Evolutionary conservation across 2,113 vertebrate species (phyloP), one percentile per base, ranked within the genome.

Genomic region (Monarcha castaneiventris): DNA sequence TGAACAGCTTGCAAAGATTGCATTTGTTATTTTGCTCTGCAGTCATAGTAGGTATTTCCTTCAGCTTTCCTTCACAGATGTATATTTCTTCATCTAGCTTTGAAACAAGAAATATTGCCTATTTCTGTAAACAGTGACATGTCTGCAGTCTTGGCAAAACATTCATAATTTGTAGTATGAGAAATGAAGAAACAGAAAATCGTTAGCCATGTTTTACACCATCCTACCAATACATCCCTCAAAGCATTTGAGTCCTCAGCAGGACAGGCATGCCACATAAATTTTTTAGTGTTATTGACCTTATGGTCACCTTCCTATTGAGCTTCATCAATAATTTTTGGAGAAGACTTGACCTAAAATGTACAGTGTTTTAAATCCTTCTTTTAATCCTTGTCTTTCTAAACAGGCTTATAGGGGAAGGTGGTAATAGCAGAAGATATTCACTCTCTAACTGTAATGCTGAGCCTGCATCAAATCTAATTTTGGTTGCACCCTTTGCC

Each of bases 151-250:
- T 59, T 92, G 51, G 91, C 21, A 80, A 81, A 29, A 44, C 20
- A 20, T n/a, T 87, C 1, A 11, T 75, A 37, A 84, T 84, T 56
- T 68, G 7, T 61, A 56, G 66, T 87, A 30, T 91, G 62, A 74
- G 55, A 92, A 79, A 87, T 27, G 44, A 59, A 66, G 37, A 86
- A 94, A 88, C 15, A 80, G 59, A 76, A 96, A 94, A 77, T 92
- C 27, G 90, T 49, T 73, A 81, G 35, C 48, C 37, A 20, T 16
- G 23, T 85, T 96, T 97, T 93, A 41, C 58, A 87, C 81, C 72
- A 46, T 49, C 75, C 51, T 89, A 66, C 39, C 85, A 43, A 77
- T 44, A 69, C 76, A 69, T 56, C 52, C 19, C 41, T 87, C 29
- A n/a, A 77, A 86, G 32, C 41, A 39, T 94, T 95, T 75, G 87